Evolutionary conservation across 2,113 vertebrate genomes (phyloP).

Genomic region (Clupea harengus): DNA sequence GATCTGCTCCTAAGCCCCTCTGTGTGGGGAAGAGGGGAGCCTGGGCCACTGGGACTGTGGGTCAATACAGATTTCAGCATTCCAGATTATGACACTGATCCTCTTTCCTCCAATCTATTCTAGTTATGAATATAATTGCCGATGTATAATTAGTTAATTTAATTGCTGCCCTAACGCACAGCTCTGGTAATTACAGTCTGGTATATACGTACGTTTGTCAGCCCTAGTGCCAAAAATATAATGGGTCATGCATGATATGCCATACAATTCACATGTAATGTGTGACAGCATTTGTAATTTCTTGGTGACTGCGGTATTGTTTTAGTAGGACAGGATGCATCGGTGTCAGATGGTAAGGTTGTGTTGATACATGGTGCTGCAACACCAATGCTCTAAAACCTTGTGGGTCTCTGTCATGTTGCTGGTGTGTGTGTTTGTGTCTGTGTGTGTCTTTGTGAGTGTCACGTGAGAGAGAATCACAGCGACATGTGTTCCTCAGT

Average conservation of each 20-base stretch:
- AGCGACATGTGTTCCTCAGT: conserved; percentile 37
- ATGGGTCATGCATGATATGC: background rate
- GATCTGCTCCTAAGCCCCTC: conserved; percentile 42
- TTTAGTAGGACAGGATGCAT: background rate
- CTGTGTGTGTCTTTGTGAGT: background rate
- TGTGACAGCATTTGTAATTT: background rate
- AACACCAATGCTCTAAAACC: background rate
- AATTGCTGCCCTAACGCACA: conserved; percentile 4
- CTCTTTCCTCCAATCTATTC: conserved; percentile 14
- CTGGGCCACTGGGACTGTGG: conserved; percentile 34
- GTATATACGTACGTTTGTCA: conserved; percentile 5
- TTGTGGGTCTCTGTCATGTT: background rate
- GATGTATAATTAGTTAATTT: conserved; percentile 12
- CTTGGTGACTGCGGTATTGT: background rate
- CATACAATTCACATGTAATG: background rate
- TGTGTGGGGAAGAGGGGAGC: conserved; percentile 39
- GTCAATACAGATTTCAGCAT: conserved; percentile 36
- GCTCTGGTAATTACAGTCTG: conserved; percentile 9
- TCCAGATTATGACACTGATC: conserved; percentile 19
- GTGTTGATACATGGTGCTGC: background rate
- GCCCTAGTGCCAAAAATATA: background rate
- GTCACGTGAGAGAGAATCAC: conserved; percentile 24
- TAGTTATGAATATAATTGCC: conserved; percentile 16
- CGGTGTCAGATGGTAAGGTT: background rate
- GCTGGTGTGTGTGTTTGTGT: background rate